A percentile compares a stretch with the other conserved stretches of the same genome.
These are phyloP conservation scores for Limulus polyphemus DNA, from an alignment of 2,888 invertebrate species.

Conservation along the genomic window DNA sequence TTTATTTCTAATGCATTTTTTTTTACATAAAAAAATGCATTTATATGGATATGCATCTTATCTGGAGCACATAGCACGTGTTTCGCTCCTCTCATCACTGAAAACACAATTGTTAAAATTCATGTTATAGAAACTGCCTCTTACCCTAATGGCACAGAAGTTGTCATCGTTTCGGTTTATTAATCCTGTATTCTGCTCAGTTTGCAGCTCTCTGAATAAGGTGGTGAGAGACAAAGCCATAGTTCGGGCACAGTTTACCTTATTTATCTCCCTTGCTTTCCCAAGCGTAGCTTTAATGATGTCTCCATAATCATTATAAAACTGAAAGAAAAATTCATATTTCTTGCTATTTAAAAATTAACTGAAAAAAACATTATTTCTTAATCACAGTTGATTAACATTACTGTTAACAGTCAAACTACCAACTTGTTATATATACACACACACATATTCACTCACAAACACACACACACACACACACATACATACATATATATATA, in stretches of 20 bases:
- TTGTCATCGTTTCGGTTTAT: constrained; percentile 62
- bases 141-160: constrained; percentile 73
- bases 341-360: too few relatives aligned
- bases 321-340: constrained; percentile 17
- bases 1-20: too few relatives aligned
- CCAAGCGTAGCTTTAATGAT: constrained; percentile 81
- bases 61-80: too few relatives aligned
- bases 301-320: constrained; percentile 33
- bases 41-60: too few relatives aligned
- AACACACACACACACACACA: too few relatives aligned
- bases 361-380: too few relatives aligned
- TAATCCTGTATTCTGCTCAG: constrained; percentile 30
- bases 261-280: constrained; percentile 94
- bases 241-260: constrained; percentile 86
- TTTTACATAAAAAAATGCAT: too few relatives aligned
- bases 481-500: too few relatives aligned
- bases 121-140: constrained; percentile 6
- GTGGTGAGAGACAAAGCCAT: constrained; percentile 83
- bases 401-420: too few relatives aligned
- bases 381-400: too few relatives aligned
- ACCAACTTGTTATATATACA: too few relatives aligned
- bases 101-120: constrained; percentile 6
- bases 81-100: neutral
- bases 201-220: constrained; percentile 61
- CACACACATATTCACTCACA: too few relatives aligned